These are phyloP conservation scores for Spea multiplicata DNA, from an alignment of 2,113 vertebrate genomes.

Conservation along the genomic window DNA sequence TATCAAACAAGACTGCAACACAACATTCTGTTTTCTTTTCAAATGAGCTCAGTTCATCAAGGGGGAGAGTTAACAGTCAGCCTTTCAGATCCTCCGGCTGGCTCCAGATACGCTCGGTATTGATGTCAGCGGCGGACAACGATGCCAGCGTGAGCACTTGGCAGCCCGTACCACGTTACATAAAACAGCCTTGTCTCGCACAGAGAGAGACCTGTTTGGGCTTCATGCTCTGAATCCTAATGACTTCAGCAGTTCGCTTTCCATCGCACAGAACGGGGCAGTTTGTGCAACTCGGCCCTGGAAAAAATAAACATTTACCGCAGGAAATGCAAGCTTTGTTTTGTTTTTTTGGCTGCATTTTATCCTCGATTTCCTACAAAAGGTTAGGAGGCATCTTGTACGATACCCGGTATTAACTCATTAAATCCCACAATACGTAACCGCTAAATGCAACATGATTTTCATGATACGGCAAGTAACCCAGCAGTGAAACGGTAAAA, in stretches of 20 bases:
- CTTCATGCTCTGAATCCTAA: conserved; percentile 23
- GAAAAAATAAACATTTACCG: conserved; percentile 4
- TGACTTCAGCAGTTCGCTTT: conserved; percentile 24
- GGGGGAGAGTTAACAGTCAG: conserved; percentile 20
- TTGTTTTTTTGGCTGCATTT: conserved; percentile 11
- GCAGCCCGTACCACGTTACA: conserved; percentile 1
- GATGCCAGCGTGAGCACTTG: conserved; percentile 42
- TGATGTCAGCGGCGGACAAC: conserved; percentile 35
- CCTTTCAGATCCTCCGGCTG: conserved; percentile 23
- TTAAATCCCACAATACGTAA: no score
- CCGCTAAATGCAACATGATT: no score
- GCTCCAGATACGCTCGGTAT: conserved; percentile 38
- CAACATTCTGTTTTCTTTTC: conserved; percentile 36
- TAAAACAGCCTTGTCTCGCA: conserved; percentile 42
- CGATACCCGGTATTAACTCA: no score
- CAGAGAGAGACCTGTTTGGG: conserved; percentile 41
- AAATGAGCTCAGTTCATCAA: conserved; percentile 45
- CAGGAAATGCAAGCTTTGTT: conserved; percentile 36
- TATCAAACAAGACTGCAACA: conserved; percentile 34
- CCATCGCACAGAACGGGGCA: conserved; percentile 13
- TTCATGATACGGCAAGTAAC: no score
- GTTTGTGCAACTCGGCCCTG: conserved; percentile 10
- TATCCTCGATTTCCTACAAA: conserved; percentile 23
- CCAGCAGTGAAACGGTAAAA: no score
- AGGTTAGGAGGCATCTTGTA: not conserved